Conservation (phyloP, 1,140 invertebrate species). For the Neuroterus valhalla region DNA sequence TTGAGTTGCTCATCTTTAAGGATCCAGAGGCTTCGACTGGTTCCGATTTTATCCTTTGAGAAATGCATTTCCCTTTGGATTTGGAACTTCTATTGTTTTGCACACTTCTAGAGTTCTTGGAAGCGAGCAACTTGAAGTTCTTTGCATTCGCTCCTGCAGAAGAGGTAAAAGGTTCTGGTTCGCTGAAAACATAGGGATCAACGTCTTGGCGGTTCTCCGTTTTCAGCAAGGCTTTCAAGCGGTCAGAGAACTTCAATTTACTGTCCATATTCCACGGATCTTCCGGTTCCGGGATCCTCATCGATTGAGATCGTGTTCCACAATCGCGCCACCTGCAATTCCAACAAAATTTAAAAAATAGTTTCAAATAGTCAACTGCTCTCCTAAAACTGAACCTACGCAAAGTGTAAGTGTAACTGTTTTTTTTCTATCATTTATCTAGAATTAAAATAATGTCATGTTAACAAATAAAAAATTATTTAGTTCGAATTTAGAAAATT, state of each 20-base stretch:
- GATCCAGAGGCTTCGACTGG: constrained; percentile 33
- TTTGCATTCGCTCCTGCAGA: constrained; percentile 47
- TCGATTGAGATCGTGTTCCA: constrained; percentile 54
- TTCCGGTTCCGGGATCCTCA: constrained; percentile 63
- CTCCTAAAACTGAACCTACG: too few species aligned
- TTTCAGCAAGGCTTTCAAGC: constrained; percentile 74
- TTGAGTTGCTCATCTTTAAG: constrained; percentile 35
- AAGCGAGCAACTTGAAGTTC: constrained; percentile 56
- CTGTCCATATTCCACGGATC: constrained; percentile 71
- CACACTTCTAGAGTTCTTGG: constrained; percentile 60
- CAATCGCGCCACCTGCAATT: constrained; percentile 63
- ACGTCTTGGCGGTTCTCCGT: constrained; percentile 68
- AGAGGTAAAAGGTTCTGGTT: constrained; percentile 68
- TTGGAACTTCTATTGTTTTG: constrained; percentile 59
- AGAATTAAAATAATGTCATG: too few species aligned
- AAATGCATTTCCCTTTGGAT: constrained; percentile 66
- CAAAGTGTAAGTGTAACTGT: too few species aligned
- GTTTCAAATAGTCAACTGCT: too few species aligned
- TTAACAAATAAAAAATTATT: too few species aligned
- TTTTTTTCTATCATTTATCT: too few species aligned
- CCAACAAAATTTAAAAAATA: too few species aligned
- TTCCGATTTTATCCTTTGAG: constrained; percentile 59
- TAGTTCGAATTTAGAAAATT: too few species aligned
- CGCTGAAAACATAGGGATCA: constrained; percentile 79
- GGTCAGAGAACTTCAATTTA: constrained; percentile 75